Conservation (phyloP, 1,140 invertebrate species). For the Onthophagus taurus region DNA sequence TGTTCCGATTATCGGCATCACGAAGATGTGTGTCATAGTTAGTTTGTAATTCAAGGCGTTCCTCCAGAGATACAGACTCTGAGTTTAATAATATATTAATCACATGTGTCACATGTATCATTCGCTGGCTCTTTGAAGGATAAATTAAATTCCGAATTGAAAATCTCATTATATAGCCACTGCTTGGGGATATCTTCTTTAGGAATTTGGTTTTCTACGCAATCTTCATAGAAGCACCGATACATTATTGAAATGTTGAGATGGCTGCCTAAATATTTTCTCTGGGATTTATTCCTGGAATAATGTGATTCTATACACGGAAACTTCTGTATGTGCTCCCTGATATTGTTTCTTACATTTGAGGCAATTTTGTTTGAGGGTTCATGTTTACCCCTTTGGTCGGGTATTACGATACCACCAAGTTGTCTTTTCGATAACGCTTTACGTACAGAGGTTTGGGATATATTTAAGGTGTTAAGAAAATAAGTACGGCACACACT, state of each 20-base stretch:
- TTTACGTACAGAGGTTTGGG: too few species aligned
- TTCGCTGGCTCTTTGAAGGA: slow-evolving; percentile 13
- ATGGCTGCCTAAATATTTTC: slow-evolving; percentile 14
- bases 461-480: too few species aligned
- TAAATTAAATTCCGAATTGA: slow-evolving; percentile 16
- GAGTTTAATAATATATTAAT: slow-evolving; percentile 15
- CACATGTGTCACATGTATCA: slow-evolving; percentile 14
- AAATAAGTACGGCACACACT: too few species aligned
- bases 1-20: slow-evolving; percentile 12
- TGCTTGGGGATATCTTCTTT: slow-evolving; percentile 15
- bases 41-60: slow-evolving; percentile 13
- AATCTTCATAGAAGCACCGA: slow-evolving; percentile 12
- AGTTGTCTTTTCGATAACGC: too few species aligned
- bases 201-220: slow-evolving; percentile 12
- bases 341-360: too few species aligned
- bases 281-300: too few species aligned
- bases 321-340: too few species aligned
- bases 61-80: slow-evolving; percentile 14
- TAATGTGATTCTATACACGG: too few species aligned
- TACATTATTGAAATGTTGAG: slow-evolving; percentile 13
- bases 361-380: too few species aligned
- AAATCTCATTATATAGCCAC: slow-evolving; percentile 14
- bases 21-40: slow-evolving; percentile 13
- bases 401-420: too few species aligned
- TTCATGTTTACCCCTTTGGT: too few species aligned